Percentiles rank a stretch among this genome's conserved stretches.
Evolutionary conservation across 2,113 vertebrate genomes (phyloP).

Genomic region (Corythornis madagascariensis): DNA sequence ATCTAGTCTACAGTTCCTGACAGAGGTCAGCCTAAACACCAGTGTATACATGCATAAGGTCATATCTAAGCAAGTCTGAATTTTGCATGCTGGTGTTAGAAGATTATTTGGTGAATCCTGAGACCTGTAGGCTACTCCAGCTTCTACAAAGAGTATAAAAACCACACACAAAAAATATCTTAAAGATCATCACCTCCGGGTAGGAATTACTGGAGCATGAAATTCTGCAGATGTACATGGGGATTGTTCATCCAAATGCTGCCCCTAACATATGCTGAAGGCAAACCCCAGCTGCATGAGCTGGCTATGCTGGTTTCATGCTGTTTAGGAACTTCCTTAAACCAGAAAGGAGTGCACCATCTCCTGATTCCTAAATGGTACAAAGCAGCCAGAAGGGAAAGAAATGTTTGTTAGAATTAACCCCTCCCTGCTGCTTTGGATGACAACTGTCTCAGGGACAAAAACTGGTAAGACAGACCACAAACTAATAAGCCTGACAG

Average conservation of each 20-base stretch:
- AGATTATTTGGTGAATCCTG: constrained; percentile 11
- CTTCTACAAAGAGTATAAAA: not conserved
- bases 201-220: constrained; percentile 52
- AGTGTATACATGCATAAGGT: not conserved
- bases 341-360: not conserved
- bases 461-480: not conserved
- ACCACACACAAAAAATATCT: not conserved
- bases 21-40: not conserved
- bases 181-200: not conserved
- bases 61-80: not conserved
- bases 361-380: not conserved
- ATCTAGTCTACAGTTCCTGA: not conserved
- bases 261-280: not conserved
- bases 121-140: not conserved
- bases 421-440: not conserved
- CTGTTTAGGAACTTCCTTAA: not conserved
- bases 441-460: not conserved
- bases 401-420: not conserved
- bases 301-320: not conserved
- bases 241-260: constrained; percentile 21
- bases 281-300: not conserved
- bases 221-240: constrained; percentile 8
- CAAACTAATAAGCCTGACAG: not conserved
- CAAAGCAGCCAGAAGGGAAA: not conserved
- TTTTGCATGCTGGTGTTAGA: not conserved